Conservation (phyloP, 2,888 invertebrate species). For the Argyra leucocephala region DNA sequence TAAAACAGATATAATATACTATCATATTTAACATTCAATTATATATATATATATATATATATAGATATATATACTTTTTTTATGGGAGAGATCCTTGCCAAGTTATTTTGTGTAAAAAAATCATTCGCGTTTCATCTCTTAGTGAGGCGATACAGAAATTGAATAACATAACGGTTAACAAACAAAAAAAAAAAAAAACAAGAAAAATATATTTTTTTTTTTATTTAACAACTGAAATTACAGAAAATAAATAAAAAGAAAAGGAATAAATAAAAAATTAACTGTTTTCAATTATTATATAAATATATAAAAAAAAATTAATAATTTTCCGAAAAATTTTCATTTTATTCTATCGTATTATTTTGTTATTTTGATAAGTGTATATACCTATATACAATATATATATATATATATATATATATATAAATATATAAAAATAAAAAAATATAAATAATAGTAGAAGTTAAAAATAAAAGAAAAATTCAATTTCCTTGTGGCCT, state of each 20-base stretch:
- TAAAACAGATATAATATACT: too few species aligned
- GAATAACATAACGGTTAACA: constrained; percentile 1
- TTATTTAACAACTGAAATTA: neutral
- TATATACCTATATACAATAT: neutral
- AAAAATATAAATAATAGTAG: too few species aligned
- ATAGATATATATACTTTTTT: too few species aligned
- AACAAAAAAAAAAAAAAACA: neutral
- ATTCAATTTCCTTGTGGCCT: neutral
- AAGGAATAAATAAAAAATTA: neutral
- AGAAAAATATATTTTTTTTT: neutral
- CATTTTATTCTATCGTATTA: too few species aligned
- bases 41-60: too few species aligned
- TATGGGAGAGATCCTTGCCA: constrained; percentile 20
- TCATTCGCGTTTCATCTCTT: constrained; percentile 33
- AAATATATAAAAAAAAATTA: neutral
- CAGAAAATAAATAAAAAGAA: constrained; percentile 5
- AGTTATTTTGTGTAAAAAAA: constrained; percentile 22
- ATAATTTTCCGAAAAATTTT: too few species aligned
- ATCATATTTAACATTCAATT: too few species aligned
- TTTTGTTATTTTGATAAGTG: too few species aligned
- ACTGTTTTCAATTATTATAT: neutral
- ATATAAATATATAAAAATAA: neutral
- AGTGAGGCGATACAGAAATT: constrained; percentile 27
- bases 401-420: neutral
- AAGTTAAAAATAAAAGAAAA: neutral